These are phyloP conservation scores for Pelodiscus sinensis DNA, from an alignment of 2,113 vertebrate species.

Conservation along the genomic window DNA sequence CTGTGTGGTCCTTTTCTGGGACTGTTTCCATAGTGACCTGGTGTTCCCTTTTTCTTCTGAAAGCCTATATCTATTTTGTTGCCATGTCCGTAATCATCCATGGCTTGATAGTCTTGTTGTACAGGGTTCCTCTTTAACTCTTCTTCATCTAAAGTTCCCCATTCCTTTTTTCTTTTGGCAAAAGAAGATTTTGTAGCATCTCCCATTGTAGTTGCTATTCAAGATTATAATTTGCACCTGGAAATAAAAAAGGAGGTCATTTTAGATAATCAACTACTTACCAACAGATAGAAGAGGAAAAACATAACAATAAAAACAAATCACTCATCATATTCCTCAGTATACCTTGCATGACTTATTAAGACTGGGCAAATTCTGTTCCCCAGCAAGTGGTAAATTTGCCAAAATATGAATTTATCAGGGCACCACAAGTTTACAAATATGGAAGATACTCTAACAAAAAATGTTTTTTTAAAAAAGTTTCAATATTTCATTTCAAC, in stretches of 20 bases:
- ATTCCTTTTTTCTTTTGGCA: constrained; percentile 79
- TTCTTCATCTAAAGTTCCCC: constrained; percentile 74
- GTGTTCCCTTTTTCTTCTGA: constrained; percentile 76
- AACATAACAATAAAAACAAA: not conserved
- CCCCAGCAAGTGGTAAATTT: not conserved
- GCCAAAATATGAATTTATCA: not conserved
- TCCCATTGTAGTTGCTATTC: constrained; percentile 82
- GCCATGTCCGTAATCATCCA: constrained; percentile 78
- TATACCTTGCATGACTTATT: not conserved
- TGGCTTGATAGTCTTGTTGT: constrained; percentile 62
- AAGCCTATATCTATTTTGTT: constrained; percentile 79
- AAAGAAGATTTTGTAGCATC: constrained; percentile 82
- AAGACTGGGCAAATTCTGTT: not conserved
- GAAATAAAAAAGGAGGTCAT: constrained; percentile 22
- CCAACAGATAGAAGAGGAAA: not conserved
- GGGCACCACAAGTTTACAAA: not conserved
- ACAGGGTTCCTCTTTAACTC: constrained; percentile 77
- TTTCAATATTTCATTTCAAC: not conserved
- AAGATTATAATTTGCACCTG: constrained; percentile 55
- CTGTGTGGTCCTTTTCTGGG: constrained; percentile 79
- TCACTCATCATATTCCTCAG: not conserved
- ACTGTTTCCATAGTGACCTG: constrained; percentile 76
- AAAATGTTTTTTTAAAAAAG: not conserved
- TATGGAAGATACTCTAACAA: not conserved
- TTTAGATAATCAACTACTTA: not conserved